phyloP scores from a whole-genome alignment of 2,113 vertebrate species.

The Heteronetta atricapilla region DNA sequence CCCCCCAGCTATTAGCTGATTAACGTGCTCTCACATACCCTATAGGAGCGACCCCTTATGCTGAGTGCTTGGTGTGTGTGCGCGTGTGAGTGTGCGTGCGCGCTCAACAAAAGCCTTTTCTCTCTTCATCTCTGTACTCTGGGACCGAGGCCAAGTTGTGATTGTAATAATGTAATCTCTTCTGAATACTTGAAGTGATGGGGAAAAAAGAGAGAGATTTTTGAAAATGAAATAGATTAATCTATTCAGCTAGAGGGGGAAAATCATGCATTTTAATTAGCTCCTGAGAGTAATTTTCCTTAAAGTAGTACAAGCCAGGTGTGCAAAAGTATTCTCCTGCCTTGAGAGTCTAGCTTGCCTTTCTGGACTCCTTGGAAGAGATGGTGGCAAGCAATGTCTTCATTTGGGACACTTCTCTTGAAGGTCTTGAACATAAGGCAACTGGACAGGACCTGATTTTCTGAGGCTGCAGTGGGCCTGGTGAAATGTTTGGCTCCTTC shows the following conservation, averaged over 20 bases:
- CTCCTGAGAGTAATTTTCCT: constrained; percentile 55
- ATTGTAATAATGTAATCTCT: constrained; percentile 67
- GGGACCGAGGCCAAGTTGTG: constrained; percentile 63
- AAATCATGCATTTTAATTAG: constrained; percentile 54
- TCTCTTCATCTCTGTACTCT: constrained; percentile 56
- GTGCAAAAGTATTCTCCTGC: constrained; percentile 53
- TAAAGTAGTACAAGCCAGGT: constrained; percentile 63
- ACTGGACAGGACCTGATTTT: background rate
- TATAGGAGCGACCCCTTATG: background rate
- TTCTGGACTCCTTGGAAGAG: constrained; percentile 57
- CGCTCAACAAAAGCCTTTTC: constrained; percentile 52
- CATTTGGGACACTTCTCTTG: background rate
- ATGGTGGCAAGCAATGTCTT: constrained; percentile 55
- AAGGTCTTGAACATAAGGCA: background rate
- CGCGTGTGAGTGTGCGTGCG: background rate
- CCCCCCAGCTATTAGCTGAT: constrained; percentile 18
- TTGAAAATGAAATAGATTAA: constrained; percentile 71
- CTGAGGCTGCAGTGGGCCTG: background rate
- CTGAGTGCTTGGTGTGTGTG: background rate
- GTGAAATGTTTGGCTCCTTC: background rate
- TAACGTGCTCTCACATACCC: constrained; percentile 42
- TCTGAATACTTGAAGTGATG: constrained; percentile 70
- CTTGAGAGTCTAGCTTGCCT: constrained; percentile 32
- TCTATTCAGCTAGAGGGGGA: constrained; percentile 62
- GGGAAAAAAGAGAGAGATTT: constrained; percentile 34